Percentiles rank a stretch among this genome's conserved stretches.
Conservation (phyloP, 2,888 invertebrate genomes). For the Chalcosyrphus nemorum region DNA sequence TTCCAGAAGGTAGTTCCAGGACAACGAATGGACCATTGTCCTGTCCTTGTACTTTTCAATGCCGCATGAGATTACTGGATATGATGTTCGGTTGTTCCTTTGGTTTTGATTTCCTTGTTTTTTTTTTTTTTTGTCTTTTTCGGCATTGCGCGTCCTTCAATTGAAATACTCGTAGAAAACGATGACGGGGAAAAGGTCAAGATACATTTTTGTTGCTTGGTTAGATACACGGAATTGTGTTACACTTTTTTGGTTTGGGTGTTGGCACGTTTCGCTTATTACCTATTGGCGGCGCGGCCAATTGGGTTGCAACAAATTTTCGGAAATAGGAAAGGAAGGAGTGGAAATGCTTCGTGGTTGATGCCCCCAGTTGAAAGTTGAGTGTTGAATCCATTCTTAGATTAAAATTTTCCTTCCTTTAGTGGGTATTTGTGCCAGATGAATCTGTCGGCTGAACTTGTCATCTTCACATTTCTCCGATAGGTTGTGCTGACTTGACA, state of each 20-base stretch:
- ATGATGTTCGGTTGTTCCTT: neutral
- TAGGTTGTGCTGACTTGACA: no score
- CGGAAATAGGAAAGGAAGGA: neutral
- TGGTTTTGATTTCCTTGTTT: neutral
- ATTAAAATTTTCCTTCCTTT: no score
- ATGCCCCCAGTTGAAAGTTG: no score
- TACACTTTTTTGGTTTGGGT: neutral
- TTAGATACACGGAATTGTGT: neutral
- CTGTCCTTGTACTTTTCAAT: constrained; percentile 44
- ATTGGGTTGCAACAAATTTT: neutral
- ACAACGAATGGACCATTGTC: constrained; percentile 14
- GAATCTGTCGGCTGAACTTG: no score
- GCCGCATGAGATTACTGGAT: constrained; percentile 36
- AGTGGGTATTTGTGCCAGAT: no score
- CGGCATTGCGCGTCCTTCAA: neutral
- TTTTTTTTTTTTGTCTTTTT: neutral
- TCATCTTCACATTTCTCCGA: no score
- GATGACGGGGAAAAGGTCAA: neutral
- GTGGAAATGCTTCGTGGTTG: neutral
- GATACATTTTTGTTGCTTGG: neutral
- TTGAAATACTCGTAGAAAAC: neutral
- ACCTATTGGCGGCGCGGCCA: neutral
- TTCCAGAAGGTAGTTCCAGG: neutral
- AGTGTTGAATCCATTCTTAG: no score
- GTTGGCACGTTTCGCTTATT: neutral